Base-by-base conservation (phyloP, 2,797 vertebrate genomes). In the Crocodylus rhombifer region DNA sequence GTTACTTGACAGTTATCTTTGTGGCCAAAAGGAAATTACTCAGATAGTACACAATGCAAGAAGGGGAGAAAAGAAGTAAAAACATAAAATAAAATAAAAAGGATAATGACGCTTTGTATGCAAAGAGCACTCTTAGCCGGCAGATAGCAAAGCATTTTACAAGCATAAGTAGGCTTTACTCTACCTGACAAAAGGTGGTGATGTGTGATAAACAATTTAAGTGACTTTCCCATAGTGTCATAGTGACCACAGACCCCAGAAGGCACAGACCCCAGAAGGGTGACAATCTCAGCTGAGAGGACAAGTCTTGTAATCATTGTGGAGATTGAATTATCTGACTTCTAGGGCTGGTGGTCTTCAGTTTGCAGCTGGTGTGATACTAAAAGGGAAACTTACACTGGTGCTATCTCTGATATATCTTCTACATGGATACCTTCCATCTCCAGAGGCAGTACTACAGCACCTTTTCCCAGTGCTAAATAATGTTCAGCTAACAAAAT, bases 401-500 rank as follows among this genome's bases (percentile, higher is more conserved):
- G 65, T 71, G 83, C n/a, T 69, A 8, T 30, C 61, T 78, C 61
- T 18, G 61, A 16, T 87, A 21, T 92, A 7, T 80, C 69, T 33
- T 73, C 51, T 75, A 75, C 86, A 78, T 75, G 65, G 81, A 89
- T 55, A 57, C 75, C 55, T 63, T 73, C 42, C 82, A 57, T 63
- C 80, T 90, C 63, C 61, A 56, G 78, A 85, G 57, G 82, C 91
- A 82, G 20, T 83, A 26, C 65, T 83, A 42, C 7, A 84, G 64
- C 64, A 82, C 86, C 80, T 92, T 97, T 96, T 51, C 87, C 93
- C 89, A 94, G 84, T 67, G 73, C 55, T 60, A 91, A 83, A 91
- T 90, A 77, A 91, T 28, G 83, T 90, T 69, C 78, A 80, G 96
- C 85, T 91, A 96, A 89, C 81, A 95, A 92, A 93, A 93, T 64